Conservation (phyloP, 2,888 invertebrate species). For the Euspilapteryx auroguttella region DNA sequence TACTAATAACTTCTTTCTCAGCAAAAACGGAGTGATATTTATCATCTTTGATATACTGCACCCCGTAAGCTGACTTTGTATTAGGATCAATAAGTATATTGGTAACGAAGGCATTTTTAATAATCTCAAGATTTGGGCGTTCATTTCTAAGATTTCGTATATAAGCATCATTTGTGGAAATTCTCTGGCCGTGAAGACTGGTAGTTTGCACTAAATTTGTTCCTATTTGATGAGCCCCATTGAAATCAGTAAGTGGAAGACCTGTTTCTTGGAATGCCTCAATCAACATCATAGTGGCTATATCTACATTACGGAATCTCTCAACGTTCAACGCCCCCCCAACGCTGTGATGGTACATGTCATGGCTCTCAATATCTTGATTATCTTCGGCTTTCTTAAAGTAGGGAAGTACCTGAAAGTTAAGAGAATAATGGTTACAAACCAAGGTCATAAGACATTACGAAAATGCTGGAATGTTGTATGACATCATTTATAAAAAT, state of each 20-base stretch:
- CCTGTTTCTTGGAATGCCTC: constrained; percentile 66
- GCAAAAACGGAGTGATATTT: constrained; percentile 38
- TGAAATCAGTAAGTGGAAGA: constrained; percentile 60
- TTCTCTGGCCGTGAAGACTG: constrained; percentile 58
- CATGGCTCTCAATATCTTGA: constrained; percentile 50
- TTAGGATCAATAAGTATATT: constrained; percentile 63
- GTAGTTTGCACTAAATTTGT: constrained; percentile 67
- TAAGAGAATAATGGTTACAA: no score
- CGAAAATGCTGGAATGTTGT: no score
- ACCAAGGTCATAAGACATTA: no score
- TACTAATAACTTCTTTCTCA: constrained; percentile 64
- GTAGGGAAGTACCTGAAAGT: constrained; percentile 64
- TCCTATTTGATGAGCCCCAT: constrained; percentile 60
- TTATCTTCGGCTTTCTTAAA: constrained; percentile 70
- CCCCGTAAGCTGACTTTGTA: constrained; percentile 43
- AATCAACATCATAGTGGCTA: constrained; percentile 56
- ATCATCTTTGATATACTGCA: constrained; percentile 37
- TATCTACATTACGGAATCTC: constrained; percentile 64
- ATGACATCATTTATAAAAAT: no score
- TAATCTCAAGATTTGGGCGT: constrained; percentile 49
- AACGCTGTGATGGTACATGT: constrained; percentile 59
- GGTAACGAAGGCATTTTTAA: constrained; percentile 53
- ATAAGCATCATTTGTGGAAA: constrained; percentile 66
- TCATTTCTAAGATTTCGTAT: constrained; percentile 65
- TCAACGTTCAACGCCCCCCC: constrained; percentile 68